phyloP scores from a whole-genome alignment of 2,888 invertebrate species.

The Melanchra persicariae region DNA sequence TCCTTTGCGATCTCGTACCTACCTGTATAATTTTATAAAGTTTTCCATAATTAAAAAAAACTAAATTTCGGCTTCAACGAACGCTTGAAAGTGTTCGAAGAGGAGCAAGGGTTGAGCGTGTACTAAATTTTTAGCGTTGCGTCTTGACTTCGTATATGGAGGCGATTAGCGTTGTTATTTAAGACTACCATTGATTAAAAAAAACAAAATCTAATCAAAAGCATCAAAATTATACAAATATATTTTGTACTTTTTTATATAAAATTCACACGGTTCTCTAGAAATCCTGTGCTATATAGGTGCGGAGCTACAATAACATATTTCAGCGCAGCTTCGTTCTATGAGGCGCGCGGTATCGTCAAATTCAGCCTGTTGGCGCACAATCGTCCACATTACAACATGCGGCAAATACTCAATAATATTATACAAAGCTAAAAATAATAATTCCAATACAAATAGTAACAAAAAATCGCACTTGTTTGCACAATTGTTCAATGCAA shows the following conservation, averaged over 20 bases:
- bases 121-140: not conserved
- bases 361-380: constrained; percentile 41
- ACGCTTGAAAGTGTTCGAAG: not conserved
- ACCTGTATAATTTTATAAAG: not conserved
- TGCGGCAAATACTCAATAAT: constrained; percentile 53
- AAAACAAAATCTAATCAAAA: not conserved
- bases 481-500: constrained; percentile 84
- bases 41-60: not conserved
- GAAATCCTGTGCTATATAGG: not conserved
- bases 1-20: not conserved
- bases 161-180: no score
- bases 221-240: not conserved
- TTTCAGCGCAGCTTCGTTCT: constrained; percentile 47
- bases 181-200: not conserved
- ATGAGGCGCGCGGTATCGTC: constrained; percentile 44
- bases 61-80: not conserved
- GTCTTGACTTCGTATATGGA: not conserved
- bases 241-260: not conserved
- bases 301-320: not conserved
- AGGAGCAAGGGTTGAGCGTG: not conserved
- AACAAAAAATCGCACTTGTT: constrained; percentile 78
- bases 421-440: constrained; percentile 70
- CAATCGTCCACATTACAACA: constrained; percentile 44
- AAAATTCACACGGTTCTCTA: not conserved
- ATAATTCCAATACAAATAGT: constrained; percentile 71